Conservation (phyloP, 2,113 vertebrate genomes). For the Brachypodius melanocephalos region DNA sequence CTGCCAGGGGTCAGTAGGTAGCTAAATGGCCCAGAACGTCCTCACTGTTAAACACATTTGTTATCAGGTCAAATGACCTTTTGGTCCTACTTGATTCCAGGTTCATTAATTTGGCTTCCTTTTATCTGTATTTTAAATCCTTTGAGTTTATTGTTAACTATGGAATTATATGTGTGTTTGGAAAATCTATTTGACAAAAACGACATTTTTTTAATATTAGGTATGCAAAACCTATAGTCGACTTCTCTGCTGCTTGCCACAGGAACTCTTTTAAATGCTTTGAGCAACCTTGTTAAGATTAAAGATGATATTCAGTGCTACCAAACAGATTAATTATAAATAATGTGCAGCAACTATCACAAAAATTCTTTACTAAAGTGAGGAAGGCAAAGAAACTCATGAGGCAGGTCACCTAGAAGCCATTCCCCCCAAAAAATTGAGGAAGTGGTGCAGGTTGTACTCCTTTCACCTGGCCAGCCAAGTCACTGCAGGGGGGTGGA, state of each 20-base stretch:
- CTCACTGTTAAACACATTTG: neutral
- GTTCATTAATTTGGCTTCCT: neutral
- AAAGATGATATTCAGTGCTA: neutral
- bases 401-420: neutral
- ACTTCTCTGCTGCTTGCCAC: neutral
- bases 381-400: neutral
- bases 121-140: neutral
- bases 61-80: neutral
- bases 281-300: neutral
- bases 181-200: neutral
- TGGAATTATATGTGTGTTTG: neutral
- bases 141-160: neutral
- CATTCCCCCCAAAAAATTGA: accelerated
- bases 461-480: neutral
- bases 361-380: neutral
- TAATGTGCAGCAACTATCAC: neutral
- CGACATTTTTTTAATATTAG: neutral
- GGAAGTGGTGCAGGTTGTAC: neutral
- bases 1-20: neutral
- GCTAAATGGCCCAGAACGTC: neutral
- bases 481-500: neutral
- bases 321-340: neutral
- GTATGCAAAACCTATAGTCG: neutral
- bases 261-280: neutral
- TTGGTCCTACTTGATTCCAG: neutral